phyloP scores from a whole-genome alignment of 2,888 invertebrate species.

The Acanthoscelides obtectus region DNA sequence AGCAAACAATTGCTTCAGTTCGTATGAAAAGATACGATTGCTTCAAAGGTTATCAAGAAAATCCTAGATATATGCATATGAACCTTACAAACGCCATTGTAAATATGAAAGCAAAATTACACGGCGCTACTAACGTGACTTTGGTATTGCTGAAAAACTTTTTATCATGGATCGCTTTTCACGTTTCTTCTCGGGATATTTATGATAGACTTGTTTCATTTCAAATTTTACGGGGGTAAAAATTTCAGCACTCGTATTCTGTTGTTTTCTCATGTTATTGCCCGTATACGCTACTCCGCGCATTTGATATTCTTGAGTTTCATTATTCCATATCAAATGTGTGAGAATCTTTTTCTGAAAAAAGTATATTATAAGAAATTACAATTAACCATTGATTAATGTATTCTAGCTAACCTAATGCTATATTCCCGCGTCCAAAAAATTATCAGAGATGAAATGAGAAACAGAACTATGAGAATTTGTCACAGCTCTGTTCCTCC shows the following conservation, averaged over 20 bases:
- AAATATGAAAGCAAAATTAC: neutral
- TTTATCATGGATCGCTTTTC: constrained; percentile 29
- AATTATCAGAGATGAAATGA: too few species aligned
- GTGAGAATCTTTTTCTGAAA: constrained; percentile 77
- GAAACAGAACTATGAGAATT: too few species aligned
- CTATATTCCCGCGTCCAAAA: too few species aligned
- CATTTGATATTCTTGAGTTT: constrained; percentile 97
- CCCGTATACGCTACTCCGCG: constrained; percentile 98
- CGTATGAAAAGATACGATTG: too few species aligned
- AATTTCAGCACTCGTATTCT: constrained; percentile 45
- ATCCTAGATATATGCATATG: neutral
- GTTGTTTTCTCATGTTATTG: constrained; percentile 88
- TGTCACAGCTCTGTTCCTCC: neutral
- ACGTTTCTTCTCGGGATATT: constrained; percentile 38
- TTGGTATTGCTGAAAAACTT: constrained; percentile 31
- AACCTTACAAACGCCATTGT: neutral
- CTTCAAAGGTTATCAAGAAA: neutral
- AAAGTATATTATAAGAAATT: too few species aligned
- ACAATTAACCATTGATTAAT: too few species aligned
- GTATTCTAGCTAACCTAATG: too few species aligned
- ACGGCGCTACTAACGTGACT: constrained; percentile 21
- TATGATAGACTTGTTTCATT: constrained; percentile 44
- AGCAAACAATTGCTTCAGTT: too few species aligned
- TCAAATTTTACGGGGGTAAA: constrained; percentile 34
- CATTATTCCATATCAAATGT: constrained; percentile 96